Conservation (phyloP, 2,797 vertebrate species). For the Sebastes itinus region DNA sequence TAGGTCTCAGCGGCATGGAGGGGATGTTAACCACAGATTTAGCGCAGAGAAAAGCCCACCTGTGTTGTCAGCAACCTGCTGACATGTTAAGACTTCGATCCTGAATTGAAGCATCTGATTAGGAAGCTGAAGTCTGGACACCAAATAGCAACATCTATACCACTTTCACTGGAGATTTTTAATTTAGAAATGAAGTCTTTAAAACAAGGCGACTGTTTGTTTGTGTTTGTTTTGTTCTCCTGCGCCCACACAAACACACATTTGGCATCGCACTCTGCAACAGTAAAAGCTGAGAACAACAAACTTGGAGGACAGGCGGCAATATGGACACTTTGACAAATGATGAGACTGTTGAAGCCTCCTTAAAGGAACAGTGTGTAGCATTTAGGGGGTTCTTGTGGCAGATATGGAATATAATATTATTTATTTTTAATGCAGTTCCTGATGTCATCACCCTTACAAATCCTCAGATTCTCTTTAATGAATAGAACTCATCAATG, state of each 20-base stretch:
- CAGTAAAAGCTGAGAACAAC: slow-evolving; percentile 19
- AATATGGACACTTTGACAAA: background rate
- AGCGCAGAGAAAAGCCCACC: background rate
- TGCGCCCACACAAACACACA: slow-evolving; percentile 31
- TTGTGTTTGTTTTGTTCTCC: slow-evolving; percentile 30
- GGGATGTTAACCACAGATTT: slow-evolving; percentile 20
- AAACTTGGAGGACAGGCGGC: background rate
- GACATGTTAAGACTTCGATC: background rate
- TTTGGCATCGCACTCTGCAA: background rate
- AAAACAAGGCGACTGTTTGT: background rate
- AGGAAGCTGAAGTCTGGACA: background rate
- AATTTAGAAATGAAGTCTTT: background rate
- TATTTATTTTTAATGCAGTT: too few species aligned
- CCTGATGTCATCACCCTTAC: too few species aligned
- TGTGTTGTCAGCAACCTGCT: slow-evolving; percentile 16
- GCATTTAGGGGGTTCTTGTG: too few species aligned
- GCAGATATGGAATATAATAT: too few species aligned
- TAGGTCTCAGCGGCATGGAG: background rate
- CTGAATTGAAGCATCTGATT: background rate
- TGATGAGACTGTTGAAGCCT: background rate
- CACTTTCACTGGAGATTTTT: background rate
- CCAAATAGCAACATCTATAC: background rate
- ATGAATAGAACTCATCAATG: too few species aligned
- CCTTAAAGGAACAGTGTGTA: background rate
- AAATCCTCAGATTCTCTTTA: too few species aligned